Percentiles rank a stretch among this genome's conserved stretches.
Conservation (phyloP, 2,113 vertebrate species). For the Pardalotus punctatus region DNA sequence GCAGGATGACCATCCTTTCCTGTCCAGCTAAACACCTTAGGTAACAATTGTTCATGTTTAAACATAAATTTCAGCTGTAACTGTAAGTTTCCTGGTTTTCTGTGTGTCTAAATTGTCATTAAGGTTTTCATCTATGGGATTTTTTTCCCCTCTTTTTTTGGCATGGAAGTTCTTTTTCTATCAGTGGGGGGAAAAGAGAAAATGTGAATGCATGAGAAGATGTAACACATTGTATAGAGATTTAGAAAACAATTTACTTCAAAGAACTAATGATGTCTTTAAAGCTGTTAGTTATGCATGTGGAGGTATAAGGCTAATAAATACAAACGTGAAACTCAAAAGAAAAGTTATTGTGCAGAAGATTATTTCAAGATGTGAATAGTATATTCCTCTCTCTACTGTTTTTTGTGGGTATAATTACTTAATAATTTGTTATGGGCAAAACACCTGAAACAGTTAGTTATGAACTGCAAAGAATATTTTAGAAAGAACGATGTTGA, state of each 20-base stretch:
- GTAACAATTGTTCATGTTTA: neutral
- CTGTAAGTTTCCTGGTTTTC: neutral
- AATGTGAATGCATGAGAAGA: neutral
- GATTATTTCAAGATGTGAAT: neutral
- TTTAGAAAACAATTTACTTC: neutral
- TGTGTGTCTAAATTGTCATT: neutral
- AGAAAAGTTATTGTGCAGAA: neutral
- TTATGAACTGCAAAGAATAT: neutral
- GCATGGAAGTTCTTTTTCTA: neutral
- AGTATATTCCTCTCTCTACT: neutral
- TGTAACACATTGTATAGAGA: neutral
- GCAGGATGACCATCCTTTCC: neutral
- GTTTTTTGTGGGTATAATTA: neutral
- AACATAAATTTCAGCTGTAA: neutral
- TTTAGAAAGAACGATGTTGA: neutral
- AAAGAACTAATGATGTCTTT: neutral
- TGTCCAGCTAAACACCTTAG: neutral
- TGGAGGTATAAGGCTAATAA: neutral
- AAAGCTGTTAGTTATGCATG: neutral
- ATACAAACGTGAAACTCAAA: neutral
- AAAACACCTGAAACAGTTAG: neutral
- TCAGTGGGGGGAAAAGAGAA: neutral
- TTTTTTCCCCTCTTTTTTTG: neutral
- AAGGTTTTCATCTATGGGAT: neutral
- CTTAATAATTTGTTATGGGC: neutral